Conservation (phyloP, 2,888 invertebrate species). For the Conus canariensis region DNA sequence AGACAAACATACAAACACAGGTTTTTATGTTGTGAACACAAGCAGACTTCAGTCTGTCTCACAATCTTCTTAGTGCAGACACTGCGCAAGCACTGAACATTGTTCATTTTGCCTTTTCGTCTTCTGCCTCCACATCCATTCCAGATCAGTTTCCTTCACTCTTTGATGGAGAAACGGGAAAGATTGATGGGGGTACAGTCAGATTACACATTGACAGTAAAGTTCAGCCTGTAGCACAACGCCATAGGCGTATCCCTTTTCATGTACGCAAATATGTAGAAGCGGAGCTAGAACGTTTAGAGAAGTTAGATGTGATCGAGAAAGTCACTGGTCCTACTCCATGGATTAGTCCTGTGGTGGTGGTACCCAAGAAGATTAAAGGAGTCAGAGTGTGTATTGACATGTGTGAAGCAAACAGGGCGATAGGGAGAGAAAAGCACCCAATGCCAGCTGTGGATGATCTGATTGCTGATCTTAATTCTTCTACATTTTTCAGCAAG, state of each 20-base stretch:
- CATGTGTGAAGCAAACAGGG: constrained; percentile 57
- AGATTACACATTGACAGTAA: no score
- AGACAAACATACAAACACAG: no score
- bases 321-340: constrained; percentile 55
- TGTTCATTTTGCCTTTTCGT: background rate
- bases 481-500: constrained; percentile 51
- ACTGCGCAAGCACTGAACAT: background rate
- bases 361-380: constrained; percentile 46
- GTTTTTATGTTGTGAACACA: background rate
- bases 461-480: constrained; percentile 55
- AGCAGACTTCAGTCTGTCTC: background rate
- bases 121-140: background rate
- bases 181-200: background rate
- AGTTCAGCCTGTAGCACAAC: constrained; percentile 51
- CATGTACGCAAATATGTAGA: constrained; percentile 50
- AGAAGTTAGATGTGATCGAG: constrained; percentile 55
- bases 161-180: background rate
- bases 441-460: constrained; percentile 45
- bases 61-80: constrained; percentile 5
- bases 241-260: constrained; percentile 46
- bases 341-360: constrained; percentile 45
- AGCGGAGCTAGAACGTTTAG: constrained; percentile 50
- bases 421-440: constrained; percentile 55
- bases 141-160: background rate
- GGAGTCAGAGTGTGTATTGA: constrained; percentile 59